Evolutionary conservation across 2,113 vertebrate species (phyloP), one percentile per base, ranked within the genome.

Genomic region (Delphinus delphis): DNA sequence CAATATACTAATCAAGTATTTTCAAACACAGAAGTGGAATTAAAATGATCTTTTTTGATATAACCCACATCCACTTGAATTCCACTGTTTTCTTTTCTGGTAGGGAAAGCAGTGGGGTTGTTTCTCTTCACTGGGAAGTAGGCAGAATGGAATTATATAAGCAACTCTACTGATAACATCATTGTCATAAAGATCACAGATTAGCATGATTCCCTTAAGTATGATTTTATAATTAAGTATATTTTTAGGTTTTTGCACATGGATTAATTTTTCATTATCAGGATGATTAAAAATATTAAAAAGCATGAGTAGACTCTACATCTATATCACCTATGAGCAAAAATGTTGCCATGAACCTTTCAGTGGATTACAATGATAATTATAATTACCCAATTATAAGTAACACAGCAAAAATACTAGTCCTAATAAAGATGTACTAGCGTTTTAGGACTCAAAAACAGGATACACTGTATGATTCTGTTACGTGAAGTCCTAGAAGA

Each of bases 211-310:
- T 89, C n/a, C 55, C 58, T 76, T 58, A 95, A 67, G n/a, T 38
- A 50, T 65, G 5, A 41, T 63, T 92, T 96, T 76, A 36, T 58
- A 71, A 60, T 58, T 81, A 71, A 86, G 18, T 38, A 50, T 44
- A 81, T 82, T 77, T 87, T 93, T 74, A 80, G 71, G 33, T 86
- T 96, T 92, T 92, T 92, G 55, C 2, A 89, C 8, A 33, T 71
- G 38, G 10, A 74, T 81, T 74, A 13, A 82, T 26, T 84, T 90
- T 83, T 90, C 53, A 88, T 87, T 77, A 87, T 96, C 70, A 88
- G 20, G 10, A 36, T 70, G 50, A 70, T 63, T 79, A 67, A 36
- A 65, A 60, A 80, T 63, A 85, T 65, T 36, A 38, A 77, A 88
- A 92, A 95, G 23, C 17, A 62, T 21, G 10, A 80, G 63, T 44